Conservation (phyloP, 1,140 invertebrate genomes). For the Drosophila cardini region DNA sequence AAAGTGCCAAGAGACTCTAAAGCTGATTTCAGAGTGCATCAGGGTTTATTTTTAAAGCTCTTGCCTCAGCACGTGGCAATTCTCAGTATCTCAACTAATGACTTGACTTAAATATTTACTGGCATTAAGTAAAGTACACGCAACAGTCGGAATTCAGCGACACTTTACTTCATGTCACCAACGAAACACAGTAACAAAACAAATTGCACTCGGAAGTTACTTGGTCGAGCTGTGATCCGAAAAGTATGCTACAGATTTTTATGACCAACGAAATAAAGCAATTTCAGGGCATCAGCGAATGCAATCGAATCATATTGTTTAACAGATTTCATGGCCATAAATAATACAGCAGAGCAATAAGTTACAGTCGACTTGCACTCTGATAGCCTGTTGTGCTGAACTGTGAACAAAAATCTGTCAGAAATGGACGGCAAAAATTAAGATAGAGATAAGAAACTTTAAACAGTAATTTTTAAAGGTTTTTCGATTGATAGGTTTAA, state of each 20-base stretch:
- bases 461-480: too few species aligned
- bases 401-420: not conserved
- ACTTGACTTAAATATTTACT: slow-evolving; percentile 67
- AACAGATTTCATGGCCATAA: slow-evolving; percentile 55
- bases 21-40: slow-evolving; percentile 21
- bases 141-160: not conserved
- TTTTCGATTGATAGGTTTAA: too few species aligned
- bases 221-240: slow-evolving; percentile 2
- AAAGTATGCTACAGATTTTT: slow-evolving; percentile 60
- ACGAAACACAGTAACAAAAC: slow-evolving; percentile 38
- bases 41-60: slow-evolving; percentile 37
- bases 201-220: slow-evolving; percentile 9
- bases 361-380: not conserved
- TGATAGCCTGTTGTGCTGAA: slow-evolving; percentile 19
- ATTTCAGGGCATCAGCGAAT: slow-evolving; percentile 45
- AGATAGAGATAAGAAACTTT: not conserved
- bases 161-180: not conserved
- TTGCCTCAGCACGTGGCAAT: slow-evolving; percentile 47
- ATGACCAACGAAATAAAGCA: slow-evolving; percentile 39
- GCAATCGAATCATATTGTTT: slow-evolving; percentile 51
- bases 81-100: slow-evolving; percentile 55
- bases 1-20: slow-evolving; percentile 46
- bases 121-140: slow-evolving; percentile 16
- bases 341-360: slow-evolving; percentile 30
- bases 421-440: not conserved